These are phyloP conservation scores for Blennius ocellaris DNA, from an alignment of 2,113 vertebrate species.

Conservation along the genomic window DNA sequence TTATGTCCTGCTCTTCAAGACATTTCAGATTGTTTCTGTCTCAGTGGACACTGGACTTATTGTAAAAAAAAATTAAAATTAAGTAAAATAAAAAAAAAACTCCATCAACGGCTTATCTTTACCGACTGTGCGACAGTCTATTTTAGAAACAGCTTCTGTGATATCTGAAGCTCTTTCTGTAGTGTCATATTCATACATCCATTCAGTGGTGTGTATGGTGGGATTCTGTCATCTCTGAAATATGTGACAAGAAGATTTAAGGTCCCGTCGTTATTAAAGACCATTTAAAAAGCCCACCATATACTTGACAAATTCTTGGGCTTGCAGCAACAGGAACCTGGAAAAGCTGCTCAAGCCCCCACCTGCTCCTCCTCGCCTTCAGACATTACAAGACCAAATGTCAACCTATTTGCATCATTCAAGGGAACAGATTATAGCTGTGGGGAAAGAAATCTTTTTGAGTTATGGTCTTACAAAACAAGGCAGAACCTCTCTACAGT, in stretches of 20 bases:
- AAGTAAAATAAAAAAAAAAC: too few species aligned
- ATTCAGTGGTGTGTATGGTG: neutral
- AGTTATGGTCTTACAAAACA: constrained; percentile 37
- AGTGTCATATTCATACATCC: constrained; percentile 24
- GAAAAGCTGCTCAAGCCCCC: constrained; percentile 26
- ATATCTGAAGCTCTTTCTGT: constrained; percentile 28
- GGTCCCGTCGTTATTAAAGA: constrained; percentile 64
- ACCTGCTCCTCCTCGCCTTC: constrained; percentile 31
- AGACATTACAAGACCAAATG: constrained; percentile 48
- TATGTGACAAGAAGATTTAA: constrained; percentile 66
- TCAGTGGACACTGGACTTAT: constrained; percentile 8
- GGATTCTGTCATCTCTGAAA: constrained; percentile 50
- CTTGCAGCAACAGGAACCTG: constrained; percentile 67
- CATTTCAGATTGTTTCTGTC: neutral
- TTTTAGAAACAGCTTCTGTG: constrained; percentile 12
- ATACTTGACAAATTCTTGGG: constrained; percentile 68
- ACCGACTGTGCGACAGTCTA: constrained; percentile 15
- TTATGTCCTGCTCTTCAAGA: neutral
- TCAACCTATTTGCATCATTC: constrained; percentile 45
- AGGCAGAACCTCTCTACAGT: neutral
- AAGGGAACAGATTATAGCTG: constrained; percentile 40
- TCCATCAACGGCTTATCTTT: neutral
- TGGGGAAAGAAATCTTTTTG: constrained; percentile 15
- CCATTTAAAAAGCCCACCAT: constrained; percentile 49
- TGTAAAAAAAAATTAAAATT: neutral